phyloP scores from a whole-genome alignment of 2,113 vertebrate genomes.

The Columba janthina region DNA sequence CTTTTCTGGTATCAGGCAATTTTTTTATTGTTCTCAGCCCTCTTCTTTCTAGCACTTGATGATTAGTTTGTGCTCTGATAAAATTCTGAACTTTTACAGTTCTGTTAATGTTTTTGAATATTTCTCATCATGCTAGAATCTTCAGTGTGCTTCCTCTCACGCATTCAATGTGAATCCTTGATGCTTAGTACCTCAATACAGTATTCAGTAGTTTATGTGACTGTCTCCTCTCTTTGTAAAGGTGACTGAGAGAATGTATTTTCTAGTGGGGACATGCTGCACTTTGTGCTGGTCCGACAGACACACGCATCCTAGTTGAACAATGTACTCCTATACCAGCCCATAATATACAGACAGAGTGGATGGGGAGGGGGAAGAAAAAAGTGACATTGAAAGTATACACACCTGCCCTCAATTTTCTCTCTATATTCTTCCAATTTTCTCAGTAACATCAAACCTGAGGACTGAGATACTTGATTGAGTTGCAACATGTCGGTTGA shows the following conservation, averaged over 20 bases:
- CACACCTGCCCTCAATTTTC: accelerated
- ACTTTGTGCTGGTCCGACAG: not conserved
- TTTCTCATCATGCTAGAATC: not conserved
- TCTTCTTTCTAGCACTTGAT: not conserved
- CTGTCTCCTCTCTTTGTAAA: not conserved
- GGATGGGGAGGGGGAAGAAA: no score
- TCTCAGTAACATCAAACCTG: not conserved
- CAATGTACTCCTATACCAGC: not conserved
- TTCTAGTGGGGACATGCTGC: not conserved
- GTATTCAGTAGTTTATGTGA: not conserved
- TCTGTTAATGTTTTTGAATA: not conserved
- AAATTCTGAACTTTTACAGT: not conserved
- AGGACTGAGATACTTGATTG: not conserved
- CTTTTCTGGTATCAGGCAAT: not conserved
- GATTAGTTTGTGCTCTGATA: not conserved
- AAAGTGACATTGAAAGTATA: not conserved
- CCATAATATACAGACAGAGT: not conserved
- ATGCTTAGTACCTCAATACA: not conserved
- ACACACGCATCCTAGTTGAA: not conserved
- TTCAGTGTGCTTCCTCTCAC: not conserved
- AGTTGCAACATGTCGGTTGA: not conserved
- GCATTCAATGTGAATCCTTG: not conserved
- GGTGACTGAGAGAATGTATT: not conserved
- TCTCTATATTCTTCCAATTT: not conserved
- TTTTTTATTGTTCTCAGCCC: not conserved